Conservation (phyloP, 2,113 vertebrate genomes). For the Charina bottae region DNA sequence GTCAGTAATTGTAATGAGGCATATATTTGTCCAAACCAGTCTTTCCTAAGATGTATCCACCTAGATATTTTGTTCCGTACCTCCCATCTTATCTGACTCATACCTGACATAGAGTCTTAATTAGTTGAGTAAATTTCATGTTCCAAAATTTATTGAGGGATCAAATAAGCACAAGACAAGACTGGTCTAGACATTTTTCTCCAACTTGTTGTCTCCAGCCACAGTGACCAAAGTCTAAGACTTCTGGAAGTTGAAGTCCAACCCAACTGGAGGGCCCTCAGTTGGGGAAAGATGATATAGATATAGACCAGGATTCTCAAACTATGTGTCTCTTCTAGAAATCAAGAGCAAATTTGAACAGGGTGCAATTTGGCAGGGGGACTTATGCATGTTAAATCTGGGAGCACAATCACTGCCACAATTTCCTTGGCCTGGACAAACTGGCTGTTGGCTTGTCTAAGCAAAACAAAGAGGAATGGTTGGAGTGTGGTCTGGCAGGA, state of each 20-base stretch:
- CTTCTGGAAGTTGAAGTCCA: too few species aligned
- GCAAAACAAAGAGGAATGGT: neutral
- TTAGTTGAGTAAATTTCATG: neutral
- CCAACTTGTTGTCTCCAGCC: neutral
- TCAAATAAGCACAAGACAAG: neutral
- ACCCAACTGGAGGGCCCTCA: too few species aligned
- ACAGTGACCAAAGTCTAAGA: too few species aligned
- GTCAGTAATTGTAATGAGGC: neutral
- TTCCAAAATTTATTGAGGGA: neutral
- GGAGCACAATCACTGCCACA: neutral
- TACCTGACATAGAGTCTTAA: neutral
- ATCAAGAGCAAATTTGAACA: neutral
- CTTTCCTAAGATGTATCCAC: neutral
- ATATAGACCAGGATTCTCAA: neutral
- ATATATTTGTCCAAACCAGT: neutral
- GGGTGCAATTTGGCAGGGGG: neutral
- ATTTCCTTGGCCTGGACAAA: neutral
- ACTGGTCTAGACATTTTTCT: neutral
- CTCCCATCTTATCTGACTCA: neutral
- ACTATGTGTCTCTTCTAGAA: neutral
- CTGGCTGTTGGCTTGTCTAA: neutral
- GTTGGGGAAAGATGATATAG: too few species aligned
- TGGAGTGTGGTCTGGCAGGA: neutral
- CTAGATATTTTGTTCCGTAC: neutral
- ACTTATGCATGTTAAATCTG: neutral